Conservation (phyloP, 2,888 invertebrate species). For the Pollenia labialis region DNA sequence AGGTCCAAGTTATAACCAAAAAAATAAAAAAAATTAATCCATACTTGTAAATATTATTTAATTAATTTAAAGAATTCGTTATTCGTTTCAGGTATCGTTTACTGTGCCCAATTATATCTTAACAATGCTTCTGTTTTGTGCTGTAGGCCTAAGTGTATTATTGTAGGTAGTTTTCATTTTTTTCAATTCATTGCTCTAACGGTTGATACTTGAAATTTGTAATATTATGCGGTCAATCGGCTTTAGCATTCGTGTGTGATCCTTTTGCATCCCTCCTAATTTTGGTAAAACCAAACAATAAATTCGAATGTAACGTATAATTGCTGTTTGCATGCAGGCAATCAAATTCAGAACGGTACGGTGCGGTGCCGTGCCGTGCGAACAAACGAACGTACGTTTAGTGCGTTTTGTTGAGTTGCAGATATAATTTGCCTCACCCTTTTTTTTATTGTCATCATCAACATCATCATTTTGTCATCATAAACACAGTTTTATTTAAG, state of each 20-base stretch:
- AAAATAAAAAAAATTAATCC: no score
- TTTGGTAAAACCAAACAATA: conserved; percentile 35
- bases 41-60: no score
- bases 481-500: conserved; percentile 60
- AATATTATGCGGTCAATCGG: conserved; percentile 45
- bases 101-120: no score
- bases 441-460: conserved; percentile 38
- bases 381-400: not conserved
- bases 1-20: no score
- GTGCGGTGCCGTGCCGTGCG: not conserved
- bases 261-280: conserved; percentile 38
- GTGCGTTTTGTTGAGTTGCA: not conserved
- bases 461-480: conserved; percentile 53
- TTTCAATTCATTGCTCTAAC: not conserved
- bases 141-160: not conserved
- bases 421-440: conserved; percentile 58
- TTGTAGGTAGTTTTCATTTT: not conserved
- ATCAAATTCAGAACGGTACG: conserved; percentile 41
- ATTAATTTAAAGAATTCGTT: no score
- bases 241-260: conserved; percentile 6
- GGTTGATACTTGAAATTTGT: conserved; percentile 40
- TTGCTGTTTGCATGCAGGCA: conserved; percentile 35
- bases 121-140: no score
- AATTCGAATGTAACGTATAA: conserved; percentile 46
- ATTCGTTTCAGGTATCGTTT: no score